These are phyloP conservation scores for Muntiacus muntjak DNA, from an alignment of 2,113 vertebrate genomes.

Conservation along the genomic window DNA sequence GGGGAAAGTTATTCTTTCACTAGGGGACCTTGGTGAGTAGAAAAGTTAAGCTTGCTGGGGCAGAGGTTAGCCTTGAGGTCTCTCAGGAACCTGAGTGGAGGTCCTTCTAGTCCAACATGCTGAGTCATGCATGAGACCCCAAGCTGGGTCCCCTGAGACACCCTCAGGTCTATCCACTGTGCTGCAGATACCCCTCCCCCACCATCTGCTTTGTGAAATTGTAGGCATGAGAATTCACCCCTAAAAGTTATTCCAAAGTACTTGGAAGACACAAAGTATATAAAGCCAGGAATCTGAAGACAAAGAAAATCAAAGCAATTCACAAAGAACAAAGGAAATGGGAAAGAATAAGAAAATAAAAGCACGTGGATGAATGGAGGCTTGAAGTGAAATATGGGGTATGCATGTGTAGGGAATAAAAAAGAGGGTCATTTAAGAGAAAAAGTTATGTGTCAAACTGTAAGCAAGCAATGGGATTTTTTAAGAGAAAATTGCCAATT, in stretches of 20 bases:
- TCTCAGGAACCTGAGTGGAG: not conserved
- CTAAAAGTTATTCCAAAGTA: conserved; percentile 51
- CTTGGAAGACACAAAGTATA: conserved; percentile 40
- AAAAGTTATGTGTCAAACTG: conserved; percentile 21
- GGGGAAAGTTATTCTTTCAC: conserved; percentile 42
- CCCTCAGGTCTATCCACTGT: not conserved
- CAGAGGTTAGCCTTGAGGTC: conserved; percentile 15
- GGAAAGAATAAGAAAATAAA: conserved; percentile 40
- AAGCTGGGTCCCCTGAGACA: not conserved
- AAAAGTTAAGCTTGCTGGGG: not conserved
- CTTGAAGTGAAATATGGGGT: not conserved
- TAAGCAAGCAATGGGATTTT: conserved; percentile 34
- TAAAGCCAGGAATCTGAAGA: conserved; percentile 46
- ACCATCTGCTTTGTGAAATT: not conserved
- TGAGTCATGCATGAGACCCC: not conserved
- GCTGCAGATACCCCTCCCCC: not conserved
- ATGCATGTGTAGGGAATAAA: conserved; percentile 4
- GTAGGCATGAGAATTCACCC: not conserved
- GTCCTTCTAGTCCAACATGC: not conserved
- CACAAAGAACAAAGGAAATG: conserved; percentile 54
- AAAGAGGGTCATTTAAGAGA: conserved; percentile 25
- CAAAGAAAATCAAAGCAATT: conserved; percentile 74
- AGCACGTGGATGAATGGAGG: conserved; percentile 8
- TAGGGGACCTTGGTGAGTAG: not conserved
- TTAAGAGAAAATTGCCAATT: conserved; percentile 7